Percentiles rank a stretch among this genome's conserved stretches.
Conservation (phyloP, 2,888 invertebrate species). For the Nomada flava region DNA sequence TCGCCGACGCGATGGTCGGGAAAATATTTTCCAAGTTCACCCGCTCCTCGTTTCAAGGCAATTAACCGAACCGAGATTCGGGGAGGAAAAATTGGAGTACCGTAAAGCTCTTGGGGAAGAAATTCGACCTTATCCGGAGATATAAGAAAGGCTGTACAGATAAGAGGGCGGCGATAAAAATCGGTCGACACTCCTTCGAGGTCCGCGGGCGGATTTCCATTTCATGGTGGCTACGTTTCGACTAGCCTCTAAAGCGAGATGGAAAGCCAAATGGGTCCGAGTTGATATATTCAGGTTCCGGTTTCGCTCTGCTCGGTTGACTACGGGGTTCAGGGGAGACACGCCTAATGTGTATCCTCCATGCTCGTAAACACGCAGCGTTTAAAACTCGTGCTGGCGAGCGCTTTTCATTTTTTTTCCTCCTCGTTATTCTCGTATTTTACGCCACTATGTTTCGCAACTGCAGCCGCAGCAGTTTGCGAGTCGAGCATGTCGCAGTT, state of each 20-base stretch:
- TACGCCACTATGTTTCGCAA: slow-evolving; percentile 16
- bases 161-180: slow-evolving; percentile 48
- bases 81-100: background rate
- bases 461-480: background rate
- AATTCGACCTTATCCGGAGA: no score
- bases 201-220: slow-evolving; percentile 68
- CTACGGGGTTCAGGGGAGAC: slow-evolving; percentile 65
- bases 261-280: slow-evolving; percentile 66
- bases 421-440: slow-evolving; percentile 17
- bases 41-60: background rate
- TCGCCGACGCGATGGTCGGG: background rate
- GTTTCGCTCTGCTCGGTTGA: slow-evolving; percentile 73
- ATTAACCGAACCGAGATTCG: background rate
- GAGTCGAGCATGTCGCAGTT: no score
- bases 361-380: slow-evolving; percentile 56
- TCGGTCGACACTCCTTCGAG: slow-evolving; percentile 53
- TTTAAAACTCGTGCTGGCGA: slow-evolving; percentile 44
- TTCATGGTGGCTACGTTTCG: slow-evolving; percentile 68
- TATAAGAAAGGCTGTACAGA: background rate
- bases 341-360: slow-evolving; percentile 70
- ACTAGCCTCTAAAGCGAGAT: slow-evolving; percentile 57
- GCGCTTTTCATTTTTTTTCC: slow-evolving; percentile 1
- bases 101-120: background rate
- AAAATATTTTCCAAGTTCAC: no score
- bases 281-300: slow-evolving; percentile 70